Evolutionary conservation across 2,888 invertebrate genomes (phyloP).

Genomic region (Pilophorus perplexus): DNA sequence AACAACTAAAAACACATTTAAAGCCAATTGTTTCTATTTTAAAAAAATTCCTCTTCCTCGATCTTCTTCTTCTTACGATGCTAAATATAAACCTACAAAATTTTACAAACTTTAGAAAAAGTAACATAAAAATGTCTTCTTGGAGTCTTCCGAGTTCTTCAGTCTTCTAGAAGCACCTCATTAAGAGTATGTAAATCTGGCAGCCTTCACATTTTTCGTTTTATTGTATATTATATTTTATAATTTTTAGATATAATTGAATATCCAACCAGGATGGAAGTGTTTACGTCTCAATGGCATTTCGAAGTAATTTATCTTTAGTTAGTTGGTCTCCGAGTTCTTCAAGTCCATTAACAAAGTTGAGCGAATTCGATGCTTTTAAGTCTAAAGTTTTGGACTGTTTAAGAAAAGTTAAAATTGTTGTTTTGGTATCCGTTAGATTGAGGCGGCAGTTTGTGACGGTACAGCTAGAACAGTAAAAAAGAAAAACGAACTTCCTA

Average conservation of each 20-base stretch:
- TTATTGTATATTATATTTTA: background rate
- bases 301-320: background rate
- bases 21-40: constrained; percentile 11
- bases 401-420: constrained; percentile 2
- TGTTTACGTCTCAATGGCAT: background rate
- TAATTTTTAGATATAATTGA: background rate
- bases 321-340: background rate
- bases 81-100: constrained; percentile 15
- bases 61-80: background rate
- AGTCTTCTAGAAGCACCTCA: constrained; percentile 36
- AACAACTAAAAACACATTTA: constrained; percentile 7
- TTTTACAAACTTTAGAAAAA: constrained; percentile 14
- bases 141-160: constrained; percentile 35
- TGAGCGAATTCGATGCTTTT: no score
- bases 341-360: background rate
- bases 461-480: constrained; percentile 32
- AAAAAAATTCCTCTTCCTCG: background rate
- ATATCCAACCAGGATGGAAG: background rate
- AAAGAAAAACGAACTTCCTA: constrained; percentile 10
- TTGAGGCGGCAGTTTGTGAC: constrained; percentile 9
- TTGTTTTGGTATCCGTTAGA: background rate
- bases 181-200: constrained; percentile 6
- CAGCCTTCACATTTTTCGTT: constrained; percentile 12
- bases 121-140: constrained; percentile 25
- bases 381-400: no score